Conservation (phyloP, 2,888 invertebrate species). For the Ptychoptera albimana region DNA sequence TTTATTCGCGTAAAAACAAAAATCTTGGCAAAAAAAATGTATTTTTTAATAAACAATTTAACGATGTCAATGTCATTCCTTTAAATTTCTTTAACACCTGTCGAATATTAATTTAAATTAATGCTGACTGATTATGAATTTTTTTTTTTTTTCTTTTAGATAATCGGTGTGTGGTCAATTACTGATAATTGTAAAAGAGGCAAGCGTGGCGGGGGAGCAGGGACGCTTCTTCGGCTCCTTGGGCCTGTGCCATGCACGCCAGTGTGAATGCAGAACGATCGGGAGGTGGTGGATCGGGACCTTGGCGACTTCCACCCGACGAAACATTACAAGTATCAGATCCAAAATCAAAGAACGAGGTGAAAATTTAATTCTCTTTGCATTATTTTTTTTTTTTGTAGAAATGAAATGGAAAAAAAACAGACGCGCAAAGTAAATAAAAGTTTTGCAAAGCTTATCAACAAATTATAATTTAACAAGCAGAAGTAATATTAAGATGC, state of each 20-base stretch:
- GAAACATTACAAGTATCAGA: slow-evolving; percentile 83
- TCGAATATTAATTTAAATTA: too few relatives aligned
- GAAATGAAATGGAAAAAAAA: not conserved
- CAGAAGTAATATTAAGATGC: too few relatives aligned
- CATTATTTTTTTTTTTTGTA: slow-evolving; percentile 8
- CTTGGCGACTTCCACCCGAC: slow-evolving; percentile 84
- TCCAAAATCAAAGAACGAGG: slow-evolving; percentile 67
- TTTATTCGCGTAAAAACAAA: too few relatives aligned
- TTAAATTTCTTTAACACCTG: too few relatives aligned
- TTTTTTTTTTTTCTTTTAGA: slow-evolving; percentile 9
- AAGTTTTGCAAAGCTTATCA: not conserved
- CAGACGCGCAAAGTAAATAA: not conserved
- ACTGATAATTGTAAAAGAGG: slow-evolving; percentile 37
- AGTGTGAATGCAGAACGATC: slow-evolving; percentile 77
- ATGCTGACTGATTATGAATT: not conserved
- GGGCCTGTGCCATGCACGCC: slow-evolving; percentile 68
- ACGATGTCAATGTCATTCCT: too few relatives aligned
- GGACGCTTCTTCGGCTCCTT: slow-evolving; percentile 34
- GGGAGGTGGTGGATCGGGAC: slow-evolving; percentile 45
- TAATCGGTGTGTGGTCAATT: slow-evolving; percentile 24
- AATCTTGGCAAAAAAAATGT: too few relatives aligned
- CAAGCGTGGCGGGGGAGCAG: slow-evolving; percentile 39
- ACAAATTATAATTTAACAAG: too few relatives aligned
- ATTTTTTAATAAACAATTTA: too few relatives aligned
- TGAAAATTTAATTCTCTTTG: too few relatives aligned